phyloP scores from a whole-genome alignment of 2,113 vertebrate genomes.

The Hylia prasina region DNA sequence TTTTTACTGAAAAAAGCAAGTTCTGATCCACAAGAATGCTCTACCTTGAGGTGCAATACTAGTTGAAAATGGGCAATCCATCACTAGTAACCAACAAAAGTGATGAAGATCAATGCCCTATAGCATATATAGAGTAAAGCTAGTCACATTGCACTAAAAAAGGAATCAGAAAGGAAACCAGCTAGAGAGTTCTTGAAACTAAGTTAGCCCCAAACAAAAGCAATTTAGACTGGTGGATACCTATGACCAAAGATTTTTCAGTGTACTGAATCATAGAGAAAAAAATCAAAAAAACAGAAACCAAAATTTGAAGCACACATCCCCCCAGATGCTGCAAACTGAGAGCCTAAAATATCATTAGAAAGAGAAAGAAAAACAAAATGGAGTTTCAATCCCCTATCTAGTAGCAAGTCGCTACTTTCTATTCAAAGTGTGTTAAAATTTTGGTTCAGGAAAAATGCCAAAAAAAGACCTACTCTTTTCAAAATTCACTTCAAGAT shows the following conservation, averaged over 20 bases:
- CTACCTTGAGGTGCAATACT: neutral
- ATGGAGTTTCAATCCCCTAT: neutral
- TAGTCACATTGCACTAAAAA: neutral
- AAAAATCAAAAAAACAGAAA: neutral
- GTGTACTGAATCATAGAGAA: neutral
- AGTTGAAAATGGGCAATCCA: neutral
- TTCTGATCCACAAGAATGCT: neutral
- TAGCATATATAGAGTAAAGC: neutral
- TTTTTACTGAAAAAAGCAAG: neutral
- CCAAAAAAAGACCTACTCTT: neutral
- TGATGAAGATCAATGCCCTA: neutral
- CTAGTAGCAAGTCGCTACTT: neutral
- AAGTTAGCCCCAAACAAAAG: neutral
- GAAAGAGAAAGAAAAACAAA: conserved; percentile 18
- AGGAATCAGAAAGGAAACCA: neutral
- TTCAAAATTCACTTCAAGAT: neutral
- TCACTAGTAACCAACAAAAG: neutral
- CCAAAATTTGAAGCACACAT: neutral
- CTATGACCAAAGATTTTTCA: neutral
- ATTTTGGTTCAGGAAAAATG: neutral
- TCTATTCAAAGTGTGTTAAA: neutral
- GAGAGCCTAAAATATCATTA: neutral
- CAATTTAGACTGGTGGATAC: neutral
- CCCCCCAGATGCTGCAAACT: neutral
- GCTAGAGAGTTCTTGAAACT: neutral